Conservation (phyloP, 2,113 vertebrate species). For the Malurus alboscapulatus region DNA sequence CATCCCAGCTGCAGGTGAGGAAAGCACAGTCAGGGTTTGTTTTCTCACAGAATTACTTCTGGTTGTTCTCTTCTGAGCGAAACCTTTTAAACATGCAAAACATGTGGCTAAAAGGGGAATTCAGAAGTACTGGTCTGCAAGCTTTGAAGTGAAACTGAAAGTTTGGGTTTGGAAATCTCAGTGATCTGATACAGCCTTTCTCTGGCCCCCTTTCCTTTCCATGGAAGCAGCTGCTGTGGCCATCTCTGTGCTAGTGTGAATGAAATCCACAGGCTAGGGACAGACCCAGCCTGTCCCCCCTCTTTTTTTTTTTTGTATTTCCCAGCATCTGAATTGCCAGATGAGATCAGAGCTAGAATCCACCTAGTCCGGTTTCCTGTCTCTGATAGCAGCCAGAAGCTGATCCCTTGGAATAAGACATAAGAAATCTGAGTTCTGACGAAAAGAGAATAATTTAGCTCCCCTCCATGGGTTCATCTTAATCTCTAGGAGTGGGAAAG, state of each 20-base stretch:
- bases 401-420: neutral
- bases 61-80: neutral
- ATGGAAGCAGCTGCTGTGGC: neutral
- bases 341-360: neutral
- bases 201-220: neutral
- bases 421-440: neutral
- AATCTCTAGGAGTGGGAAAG: constrained; percentile 14
- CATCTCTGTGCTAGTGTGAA: neutral
- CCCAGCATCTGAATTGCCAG: neutral
- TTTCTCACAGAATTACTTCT: neutral
- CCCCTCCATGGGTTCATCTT: neutral
- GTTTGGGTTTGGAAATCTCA: neutral
- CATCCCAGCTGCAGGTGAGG: neutral
- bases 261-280: neutral
- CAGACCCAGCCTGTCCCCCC: neutral
- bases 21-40: neutral
- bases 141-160: constrained; percentile 15
- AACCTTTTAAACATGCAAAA: constrained; percentile 44
- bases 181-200: neutral
- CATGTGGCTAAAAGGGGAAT: neutral
- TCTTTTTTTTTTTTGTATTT: neutral
- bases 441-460: neutral
- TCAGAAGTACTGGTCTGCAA: constrained; percentile 5
- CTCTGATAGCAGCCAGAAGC: neutral
- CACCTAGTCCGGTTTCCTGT: neutral